These are phyloP conservation scores for Spinibarbus caldwelli DNA, from an alignment of 2,797 vertebrate genomes.

Conservation along the genomic window DNA sequence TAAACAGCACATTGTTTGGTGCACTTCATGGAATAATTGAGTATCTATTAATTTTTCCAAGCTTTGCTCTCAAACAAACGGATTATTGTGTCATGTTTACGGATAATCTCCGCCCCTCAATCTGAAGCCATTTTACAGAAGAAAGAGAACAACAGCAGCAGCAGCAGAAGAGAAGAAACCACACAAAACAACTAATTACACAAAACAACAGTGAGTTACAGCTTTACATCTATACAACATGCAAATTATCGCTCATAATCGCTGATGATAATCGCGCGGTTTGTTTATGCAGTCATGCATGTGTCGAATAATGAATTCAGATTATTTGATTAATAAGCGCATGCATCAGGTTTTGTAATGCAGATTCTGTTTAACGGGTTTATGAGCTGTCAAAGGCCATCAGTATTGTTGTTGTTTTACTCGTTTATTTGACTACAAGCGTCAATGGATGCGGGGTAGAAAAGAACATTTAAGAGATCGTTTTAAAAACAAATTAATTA, in stretches of 20 bases:
- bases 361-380: too few species aligned
- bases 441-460: not conserved
- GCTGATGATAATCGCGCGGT: not conserved
- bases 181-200: not conserved
- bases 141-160: not conserved
- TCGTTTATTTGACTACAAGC: not conserved
- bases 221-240: not conserved
- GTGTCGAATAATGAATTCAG: not conserved
- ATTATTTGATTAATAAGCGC: not conserved
- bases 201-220: not conserved
- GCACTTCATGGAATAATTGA: not conserved
- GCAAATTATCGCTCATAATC: too few species aligned
- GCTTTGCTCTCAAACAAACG: not conserved
- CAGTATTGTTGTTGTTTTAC: not conserved
- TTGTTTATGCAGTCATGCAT: too few species aligned
- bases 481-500: not conserved
- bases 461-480: not conserved
- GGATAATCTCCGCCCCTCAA: constrained; percentile 13
- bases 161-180: not conserved
- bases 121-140: constrained; percentile 31
- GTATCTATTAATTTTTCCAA: not conserved
- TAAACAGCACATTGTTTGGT: not conserved
- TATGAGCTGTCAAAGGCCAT: not conserved
- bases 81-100: not conserved
- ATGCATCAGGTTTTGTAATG: not conserved